Conservation (phyloP, 2,888 invertebrate genomes). For the Eupithecia pulchellata region DNA sequence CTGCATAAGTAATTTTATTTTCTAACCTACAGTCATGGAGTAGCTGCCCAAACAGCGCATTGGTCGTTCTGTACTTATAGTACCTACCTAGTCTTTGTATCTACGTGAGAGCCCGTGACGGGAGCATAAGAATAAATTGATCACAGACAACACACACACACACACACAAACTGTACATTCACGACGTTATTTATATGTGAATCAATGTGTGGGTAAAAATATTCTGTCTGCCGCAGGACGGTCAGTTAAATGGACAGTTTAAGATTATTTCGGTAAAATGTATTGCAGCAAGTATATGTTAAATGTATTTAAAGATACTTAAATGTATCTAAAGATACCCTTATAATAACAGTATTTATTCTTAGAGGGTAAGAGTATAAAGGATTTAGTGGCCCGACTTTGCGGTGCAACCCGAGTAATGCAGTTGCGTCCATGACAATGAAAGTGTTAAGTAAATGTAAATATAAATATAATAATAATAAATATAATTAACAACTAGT, state of each 20-base stretch:
- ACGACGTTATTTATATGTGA: conserved; percentile 2
- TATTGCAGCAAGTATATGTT: too few species aligned
- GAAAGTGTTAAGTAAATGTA: too few species aligned
- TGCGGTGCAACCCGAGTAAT: too few species aligned
- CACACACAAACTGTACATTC: background rate
- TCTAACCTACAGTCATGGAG: background rate
- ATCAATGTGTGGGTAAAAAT: background rate
- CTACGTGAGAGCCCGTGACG: conserved; percentile 27
- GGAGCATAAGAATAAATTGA: conserved; percentile 25
- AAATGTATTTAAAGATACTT: too few species aligned
- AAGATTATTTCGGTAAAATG: background rate
- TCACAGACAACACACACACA: background rate
- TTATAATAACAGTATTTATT: too few species aligned
- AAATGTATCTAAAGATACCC: too few species aligned
- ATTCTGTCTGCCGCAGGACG: background rate
- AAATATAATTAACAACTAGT: too few species aligned
- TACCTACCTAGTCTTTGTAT: conserved; percentile 5
- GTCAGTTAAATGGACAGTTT: background rate
- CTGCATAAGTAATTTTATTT: too few species aligned
- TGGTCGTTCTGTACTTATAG: background rate
- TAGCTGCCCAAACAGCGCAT: background rate
- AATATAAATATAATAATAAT: too few species aligned
- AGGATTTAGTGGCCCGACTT: too few species aligned
- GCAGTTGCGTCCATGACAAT: too few species aligned
- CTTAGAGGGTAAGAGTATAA: too few species aligned